Evolutionary conservation across 2,888 invertebrate species (phyloP), one percentile per base, ranked within the genome.

Genomic region (Drosophila hamatofila): DNA sequence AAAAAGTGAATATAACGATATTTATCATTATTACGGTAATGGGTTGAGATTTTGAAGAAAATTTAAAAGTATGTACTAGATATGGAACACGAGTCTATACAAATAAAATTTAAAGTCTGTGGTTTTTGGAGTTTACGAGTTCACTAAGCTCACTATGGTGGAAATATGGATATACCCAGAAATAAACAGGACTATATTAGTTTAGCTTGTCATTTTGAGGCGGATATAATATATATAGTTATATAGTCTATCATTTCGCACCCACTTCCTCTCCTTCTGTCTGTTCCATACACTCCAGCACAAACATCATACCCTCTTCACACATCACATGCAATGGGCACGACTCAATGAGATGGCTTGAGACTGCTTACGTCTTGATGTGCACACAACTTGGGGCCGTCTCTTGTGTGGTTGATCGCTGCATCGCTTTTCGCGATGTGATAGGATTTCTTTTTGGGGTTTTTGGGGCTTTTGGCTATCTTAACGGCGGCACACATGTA

Each of bases 371-470:
- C 55, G 52, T 59, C 41, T 57, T 65, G 75, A 75, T 75, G 52
- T 55, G 35, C 73, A 18, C 37, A 61, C 58, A 73, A 64, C 56
- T 68, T 52, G 25, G 54, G 42, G 30, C n/a, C 9, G 42, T 21
- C 49, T 14, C 42, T 33, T 21, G 35, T 42, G 30, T 33, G 18
- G 37, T 52, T 30, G 23, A 25, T 21, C 18, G 51, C 64, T 64
- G 66, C 54, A 66, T 25, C 55, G 76, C 67, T 72, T 70, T 66
- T 68, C 42, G 73, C 75, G 48, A 60, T 69, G 65, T 62, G 67
- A 76, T 71, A 55, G 61, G 75, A 68, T 35, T 75, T 74, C 79
- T 37, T 35, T 52, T 37, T 6, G 35, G 21, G 52, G 52, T 37
- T 35, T 52, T 37, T 8, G 33, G 18, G 51, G 51, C 14, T 60